Percentiles rank a stretch among this genome's conserved stretches.
Conservation (phyloP, 2,113 vertebrate species). For the Mobula hypostoma region DNA sequence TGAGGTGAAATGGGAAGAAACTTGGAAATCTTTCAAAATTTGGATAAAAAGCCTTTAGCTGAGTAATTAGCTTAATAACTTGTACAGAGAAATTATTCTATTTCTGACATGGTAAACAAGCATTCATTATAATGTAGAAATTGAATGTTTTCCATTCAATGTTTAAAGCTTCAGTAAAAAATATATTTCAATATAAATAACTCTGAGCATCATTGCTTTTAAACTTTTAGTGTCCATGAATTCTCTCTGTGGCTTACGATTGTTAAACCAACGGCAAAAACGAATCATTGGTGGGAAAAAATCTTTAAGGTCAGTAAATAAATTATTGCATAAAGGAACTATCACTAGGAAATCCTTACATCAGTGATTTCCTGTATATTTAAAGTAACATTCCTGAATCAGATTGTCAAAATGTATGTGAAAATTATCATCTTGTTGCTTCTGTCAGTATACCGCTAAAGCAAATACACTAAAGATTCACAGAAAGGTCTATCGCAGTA, state of each 20-base stretch:
- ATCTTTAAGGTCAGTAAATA: slow-evolving; percentile 76
- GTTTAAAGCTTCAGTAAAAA: not conserved
- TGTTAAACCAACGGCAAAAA: slow-evolving; percentile 78
- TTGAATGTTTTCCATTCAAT: not conserved
- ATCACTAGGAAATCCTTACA: not conserved
- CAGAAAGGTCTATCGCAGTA: not conserved
- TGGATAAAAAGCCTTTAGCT: not conserved
- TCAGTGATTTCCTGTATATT: not conserved
- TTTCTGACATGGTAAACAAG: not conserved
- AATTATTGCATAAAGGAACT: not conserved
- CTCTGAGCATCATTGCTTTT: not conserved
- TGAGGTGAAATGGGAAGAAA: not conserved
- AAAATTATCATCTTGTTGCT: not conserved
- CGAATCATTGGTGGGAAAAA: slow-evolving; percentile 92
- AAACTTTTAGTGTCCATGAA: slow-evolving; percentile 60
- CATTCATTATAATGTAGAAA: not conserved
- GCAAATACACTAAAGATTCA: not conserved
- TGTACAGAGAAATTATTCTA: not conserved
- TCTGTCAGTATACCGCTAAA: not conserved
- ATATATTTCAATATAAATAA: not conserved
- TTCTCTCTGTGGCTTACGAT: slow-evolving; percentile 75
- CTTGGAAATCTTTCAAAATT: not conserved
- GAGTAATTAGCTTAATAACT: not conserved
- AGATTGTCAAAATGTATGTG: not conserved
- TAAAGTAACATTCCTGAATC: not conserved